Evolutionary conservation across 2,888 invertebrate genomes (phyloP).

Genomic region (Standfussiana lucernea): DNA sequence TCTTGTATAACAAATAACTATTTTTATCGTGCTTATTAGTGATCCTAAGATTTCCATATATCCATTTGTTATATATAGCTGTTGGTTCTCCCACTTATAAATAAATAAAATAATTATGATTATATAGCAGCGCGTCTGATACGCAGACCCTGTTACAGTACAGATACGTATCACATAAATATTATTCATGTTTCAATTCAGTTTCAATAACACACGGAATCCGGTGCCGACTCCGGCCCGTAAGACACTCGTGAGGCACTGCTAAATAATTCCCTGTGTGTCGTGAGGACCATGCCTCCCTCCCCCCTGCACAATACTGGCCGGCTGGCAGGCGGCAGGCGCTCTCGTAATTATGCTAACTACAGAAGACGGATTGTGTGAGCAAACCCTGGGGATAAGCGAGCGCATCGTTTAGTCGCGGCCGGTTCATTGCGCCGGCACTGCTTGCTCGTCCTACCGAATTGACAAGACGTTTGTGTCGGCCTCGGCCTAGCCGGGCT

Average conservation of each 20-base stretch:
- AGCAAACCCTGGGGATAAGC: conserved; percentile 58
- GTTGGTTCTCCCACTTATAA: too few species aligned
- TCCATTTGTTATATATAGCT: too few species aligned
- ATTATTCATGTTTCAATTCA: conserved; percentile 68
- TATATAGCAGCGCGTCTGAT: background rate
- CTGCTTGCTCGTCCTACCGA: conserved; percentile 16
- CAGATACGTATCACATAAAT: conserved; percentile 49
- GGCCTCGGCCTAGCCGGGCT: background rate
- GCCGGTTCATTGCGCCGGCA: conserved; percentile 33
- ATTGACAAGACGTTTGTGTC: conserved; percentile 41
- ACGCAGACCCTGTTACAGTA: conserved; percentile 5
- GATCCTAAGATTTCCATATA: too few species aligned
- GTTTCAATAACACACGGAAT: conserved; percentile 63
- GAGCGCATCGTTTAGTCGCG: conserved; percentile 41
- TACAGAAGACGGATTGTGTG: conserved; percentile 63
- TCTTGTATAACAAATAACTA: too few species aligned
- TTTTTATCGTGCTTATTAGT: too few species aligned
- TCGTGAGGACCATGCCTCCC: conserved; percentile 17
- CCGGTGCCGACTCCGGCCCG: conserved; percentile 20
- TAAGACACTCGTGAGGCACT: conserved; percentile 68
- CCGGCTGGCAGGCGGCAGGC: conserved; percentile 7
- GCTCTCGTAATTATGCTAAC: conserved; percentile 70
- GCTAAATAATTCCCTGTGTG: conserved; percentile 79
- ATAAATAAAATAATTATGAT: background rate
- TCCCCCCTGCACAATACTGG: background rate